phyloP scores from a whole-genome alignment of 2,113 vertebrate genomes.

The Pycnonotus jocosus region DNA sequence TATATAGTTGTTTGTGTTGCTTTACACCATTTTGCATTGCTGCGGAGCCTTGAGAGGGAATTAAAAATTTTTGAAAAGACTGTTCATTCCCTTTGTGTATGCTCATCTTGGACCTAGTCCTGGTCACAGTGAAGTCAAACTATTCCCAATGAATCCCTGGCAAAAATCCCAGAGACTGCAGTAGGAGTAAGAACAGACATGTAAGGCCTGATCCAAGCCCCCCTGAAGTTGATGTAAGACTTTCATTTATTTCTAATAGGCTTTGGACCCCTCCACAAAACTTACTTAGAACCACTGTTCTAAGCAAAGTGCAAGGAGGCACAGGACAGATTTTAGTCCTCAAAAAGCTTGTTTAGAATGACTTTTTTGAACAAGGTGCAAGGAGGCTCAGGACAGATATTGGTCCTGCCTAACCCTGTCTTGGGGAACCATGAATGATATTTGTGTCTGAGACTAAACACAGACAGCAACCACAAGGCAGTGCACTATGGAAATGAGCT shows the following conservation, averaged over 20 bases:
- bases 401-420: not conserved
- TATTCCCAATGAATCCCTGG: not conserved
- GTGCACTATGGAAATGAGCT: not conserved
- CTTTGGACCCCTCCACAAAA: not conserved
- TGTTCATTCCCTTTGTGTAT: not conserved
- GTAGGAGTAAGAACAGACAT: not conserved
- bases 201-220: not conserved
- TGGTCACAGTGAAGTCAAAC: slow-evolving; percentile 8
- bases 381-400: not conserved
- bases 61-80: not conserved
- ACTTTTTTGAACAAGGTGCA: not conserved
- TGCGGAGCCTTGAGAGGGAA: not conserved
- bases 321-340: not conserved
- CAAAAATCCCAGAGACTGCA: slow-evolving; percentile 10
- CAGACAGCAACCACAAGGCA: not conserved
- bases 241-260: not conserved
- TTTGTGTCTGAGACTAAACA: not conserved
- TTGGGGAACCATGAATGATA: accelerated
- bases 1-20: not conserved
- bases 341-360: not conserved
- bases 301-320: not conserved
- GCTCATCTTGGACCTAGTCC: slow-evolving; percentile 32
- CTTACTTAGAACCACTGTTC: not conserved
- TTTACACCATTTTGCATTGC: not conserved
- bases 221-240: not conserved